phyloP scores from a whole-genome alignment of 1,140 invertebrate species.

The Colletes gigas region DNA sequence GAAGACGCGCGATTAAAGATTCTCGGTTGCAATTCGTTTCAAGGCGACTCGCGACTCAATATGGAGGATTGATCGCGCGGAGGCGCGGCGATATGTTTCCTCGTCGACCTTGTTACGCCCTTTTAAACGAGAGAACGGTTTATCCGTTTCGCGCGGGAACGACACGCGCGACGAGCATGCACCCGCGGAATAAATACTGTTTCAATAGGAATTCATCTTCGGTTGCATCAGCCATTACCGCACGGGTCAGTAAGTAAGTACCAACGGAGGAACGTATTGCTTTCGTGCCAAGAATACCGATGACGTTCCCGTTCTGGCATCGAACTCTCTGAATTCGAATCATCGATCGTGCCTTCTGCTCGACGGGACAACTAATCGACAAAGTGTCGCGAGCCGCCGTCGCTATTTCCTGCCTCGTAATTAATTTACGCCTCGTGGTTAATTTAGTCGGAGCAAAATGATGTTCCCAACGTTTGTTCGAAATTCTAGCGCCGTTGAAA shows the following conservation, averaged over 20 bases:
- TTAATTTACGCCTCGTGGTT: slow-evolving; percentile 36
- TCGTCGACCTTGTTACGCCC: background rate
- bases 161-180: background rate
- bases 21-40: slow-evolving; percentile 15
- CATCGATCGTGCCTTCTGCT: slow-evolving; percentile 43
- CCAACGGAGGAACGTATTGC: slow-evolving; percentile 27
- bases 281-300: slow-evolving; percentile 51
- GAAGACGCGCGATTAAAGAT: background rate
- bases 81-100: background rate
- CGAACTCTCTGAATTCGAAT: slow-evolving; percentile 33
- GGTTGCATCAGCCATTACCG: slow-evolving; percentile 43
- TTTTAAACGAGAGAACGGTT: background rate
- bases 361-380: slow-evolving; percentile 50
- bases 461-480: background rate
- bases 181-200: slow-evolving; percentile 11
- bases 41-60: slow-evolving; percentile 3
- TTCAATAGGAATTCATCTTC: slow-evolving; percentile 51
- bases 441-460: background rate
- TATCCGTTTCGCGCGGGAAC: too few species aligned
- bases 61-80: slow-evolving; percentile 12
- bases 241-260: slow-evolving; percentile 33
- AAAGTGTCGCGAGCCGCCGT: slow-evolving; percentile 28
- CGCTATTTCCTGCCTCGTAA: slow-evolving; percentile 6
- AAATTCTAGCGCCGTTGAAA: background rate
- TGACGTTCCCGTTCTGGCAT: slow-evolving; percentile 32